Evolutionary conservation across 2,113 vertebrate species (phyloP), one percentile per base, ranked within the genome.

Genomic region (Tachuris rubrigastra): DNA sequence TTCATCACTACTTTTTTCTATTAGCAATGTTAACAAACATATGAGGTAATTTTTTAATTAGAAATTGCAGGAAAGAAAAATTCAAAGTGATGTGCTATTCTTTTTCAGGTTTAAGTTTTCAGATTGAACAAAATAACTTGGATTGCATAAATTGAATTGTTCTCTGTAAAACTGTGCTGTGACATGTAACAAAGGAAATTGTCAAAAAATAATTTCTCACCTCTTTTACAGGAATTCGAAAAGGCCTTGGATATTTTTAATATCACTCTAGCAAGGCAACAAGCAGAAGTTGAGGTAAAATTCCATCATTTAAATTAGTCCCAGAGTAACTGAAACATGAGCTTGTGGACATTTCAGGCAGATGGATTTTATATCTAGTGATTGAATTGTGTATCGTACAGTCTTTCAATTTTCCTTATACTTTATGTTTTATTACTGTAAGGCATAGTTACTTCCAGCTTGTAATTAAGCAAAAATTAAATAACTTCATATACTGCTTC

Each of bases 231-330:
- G 99, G 98, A 98, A 56, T 97, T 98, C 1, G 99, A 99, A 97
- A 99, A 98, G 95, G 44, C 95, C 5, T 94, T 99, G 98, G 99
- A 99, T 98, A 98, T 99, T 96, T 99, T 99, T 98, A 99, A 99
- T 96, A 99, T 99, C 98, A 99, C 99, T 13, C 89, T 99, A 92
- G 98, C 98, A 90, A 98, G 99, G 93, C 99, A 99, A 84, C 99
- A 99, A 95, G 99, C 99, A 89, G 99, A 99, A 98, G 98, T 99
- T 97, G 99, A 99, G 99, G 99, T 99, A 98, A 98, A 94, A 88
- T 76, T 25, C 83, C 50, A 68, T 87, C 5, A 55, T 91, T 96
- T 82, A 46, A 78, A 12, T 53, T 11, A 49, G 1, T 35, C 20
- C 35, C 12, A 66, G 27, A 66, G 53, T 50, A 63, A 72, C 17